Conservation (phyloP, 2,888 invertebrate genomes). For the Marronus borbonicus region DNA sequence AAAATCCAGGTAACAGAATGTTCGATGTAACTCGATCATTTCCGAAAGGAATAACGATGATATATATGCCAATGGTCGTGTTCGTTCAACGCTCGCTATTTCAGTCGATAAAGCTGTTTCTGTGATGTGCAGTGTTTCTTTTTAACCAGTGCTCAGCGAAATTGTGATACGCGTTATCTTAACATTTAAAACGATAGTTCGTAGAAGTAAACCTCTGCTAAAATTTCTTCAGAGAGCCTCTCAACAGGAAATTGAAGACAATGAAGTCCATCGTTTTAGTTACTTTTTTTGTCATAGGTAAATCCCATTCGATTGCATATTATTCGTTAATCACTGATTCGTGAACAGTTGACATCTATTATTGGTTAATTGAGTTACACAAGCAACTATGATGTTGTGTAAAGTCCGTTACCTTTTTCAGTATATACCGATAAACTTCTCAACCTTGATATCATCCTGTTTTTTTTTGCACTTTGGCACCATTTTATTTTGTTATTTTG, state of each 20-base stretch:
- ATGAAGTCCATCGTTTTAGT: conserved; percentile 9
- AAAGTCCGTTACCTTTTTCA: not conserved
- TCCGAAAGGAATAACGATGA: not conserved
- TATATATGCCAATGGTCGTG: not conserved
- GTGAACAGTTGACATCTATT: conserved; percentile 19
- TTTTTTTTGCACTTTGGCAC: conserved; percentile 33
- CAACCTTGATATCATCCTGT: conserved; percentile 24
- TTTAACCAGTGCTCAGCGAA: not conserved
- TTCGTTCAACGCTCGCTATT: not conserved
- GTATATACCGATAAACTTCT: not conserved
- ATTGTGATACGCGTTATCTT: conserved; percentile 5
- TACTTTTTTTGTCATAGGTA: conserved; percentile 20
- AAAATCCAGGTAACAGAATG: not conserved
- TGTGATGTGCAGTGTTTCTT: conserved; percentile 13
- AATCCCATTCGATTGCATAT: not conserved
- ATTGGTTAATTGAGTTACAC: not conserved
- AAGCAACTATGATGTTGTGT: not conserved
- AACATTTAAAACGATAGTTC: not conserved
- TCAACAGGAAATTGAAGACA: not conserved
- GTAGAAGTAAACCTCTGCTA: not conserved
- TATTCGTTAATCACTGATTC: not conserved
- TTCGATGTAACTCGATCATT: not conserved
- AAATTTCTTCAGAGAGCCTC: not conserved
- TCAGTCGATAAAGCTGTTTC: conserved; percentile 3
- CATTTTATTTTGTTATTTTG: conserved; percentile 1